Evolutionary conservation across 2,797 vertebrate genomes (phyloP).

Genomic region (Semotilus atromaculatus): DNA sequence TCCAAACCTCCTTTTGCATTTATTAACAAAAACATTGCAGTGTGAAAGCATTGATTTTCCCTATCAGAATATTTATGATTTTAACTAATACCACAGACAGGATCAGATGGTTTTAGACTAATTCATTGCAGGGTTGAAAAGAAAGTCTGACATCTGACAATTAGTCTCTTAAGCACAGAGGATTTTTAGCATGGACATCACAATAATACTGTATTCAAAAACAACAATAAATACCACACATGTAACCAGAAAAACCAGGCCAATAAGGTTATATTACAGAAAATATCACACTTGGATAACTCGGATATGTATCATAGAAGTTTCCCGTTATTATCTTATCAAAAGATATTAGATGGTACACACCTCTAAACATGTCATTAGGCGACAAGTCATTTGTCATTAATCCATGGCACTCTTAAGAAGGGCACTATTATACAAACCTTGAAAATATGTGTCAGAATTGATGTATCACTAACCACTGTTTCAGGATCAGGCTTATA

Average conservation of each 20-base stretch:
- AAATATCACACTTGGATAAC: constrained; percentile 63
- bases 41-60: background rate
- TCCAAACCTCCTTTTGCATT: constrained; percentile 17
- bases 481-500: background rate
- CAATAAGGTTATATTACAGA: constrained; percentile 72
- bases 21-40: constrained; percentile 48
- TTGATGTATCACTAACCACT: background rate
- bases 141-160: background rate
- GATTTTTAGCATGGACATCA: constrained; percentile 8
- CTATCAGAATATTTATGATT: background rate
- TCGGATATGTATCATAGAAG: constrained; percentile 38
- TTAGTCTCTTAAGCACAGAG: background rate
- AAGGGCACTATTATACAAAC: constrained; percentile 15
- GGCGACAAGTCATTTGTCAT: constrained; percentile 22
- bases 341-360: constrained; percentile 54
- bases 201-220: constrained; percentile 20
- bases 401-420: constrained; percentile 32
- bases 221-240: constrained; percentile 61
- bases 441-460: constrained; percentile 11
- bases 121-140: background rate
- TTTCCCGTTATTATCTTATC: constrained; percentile 53
- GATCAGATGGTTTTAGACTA: background rate
- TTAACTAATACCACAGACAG: background rate
- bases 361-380: constrained; percentile 18
- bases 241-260: constrained; percentile 40